Base-by-base conservation (phyloP, 30 jellyfish, hydroid and myxozoan species). In the Haliclystus octoradiatus region DNA sequence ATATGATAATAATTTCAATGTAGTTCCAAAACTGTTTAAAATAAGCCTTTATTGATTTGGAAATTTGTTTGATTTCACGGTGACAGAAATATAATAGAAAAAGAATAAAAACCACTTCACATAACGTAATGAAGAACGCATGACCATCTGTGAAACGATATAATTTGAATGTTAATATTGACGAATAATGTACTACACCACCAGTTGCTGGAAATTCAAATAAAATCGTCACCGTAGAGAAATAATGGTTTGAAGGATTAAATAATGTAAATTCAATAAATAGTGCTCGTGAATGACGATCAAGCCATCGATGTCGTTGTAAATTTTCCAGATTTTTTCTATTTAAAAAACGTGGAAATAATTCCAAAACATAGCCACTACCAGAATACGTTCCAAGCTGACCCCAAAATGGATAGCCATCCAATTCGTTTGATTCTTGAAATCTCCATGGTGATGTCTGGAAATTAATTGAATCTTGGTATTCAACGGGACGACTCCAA, bases 121-220 rank as follows among this genome's bases (percentile, higher is more conserved):
- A 89, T 51, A 61, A 81, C 33, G 80, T 76, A 28, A 78, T 72
- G 49, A 67, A 73, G 79, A 89, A 76, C 1, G 93, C 95, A 47
- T 67, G 76, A 0, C 95, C 93, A 1, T 82, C 69, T 15, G 98
- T 89, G 89, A 76, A 80, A 3, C 95, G 79, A 66, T 80, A 89
- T 52, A 89, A 68, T 72, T 89, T 89, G 81, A 89, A 89, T 28
- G 98, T 89, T 50, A 82, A 35, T 27, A 89, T 65, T 29, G 94
- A 82, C 72, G 74, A 62, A 74, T 77, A 80, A 62, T 82, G 89
- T 26, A 89, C 68, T 52, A 82, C 60, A 60, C 98, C 98, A 60
- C 98, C 98, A 24, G 95, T 74, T 13, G 95, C 84, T 2, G 98
- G 95, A 52, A 89, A 89, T 72, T 89, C 98, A 25, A 89, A 80